phyloP scores from a whole-genome alignment of 2,113 vertebrate species.

The Chitala chitala region DNA sequence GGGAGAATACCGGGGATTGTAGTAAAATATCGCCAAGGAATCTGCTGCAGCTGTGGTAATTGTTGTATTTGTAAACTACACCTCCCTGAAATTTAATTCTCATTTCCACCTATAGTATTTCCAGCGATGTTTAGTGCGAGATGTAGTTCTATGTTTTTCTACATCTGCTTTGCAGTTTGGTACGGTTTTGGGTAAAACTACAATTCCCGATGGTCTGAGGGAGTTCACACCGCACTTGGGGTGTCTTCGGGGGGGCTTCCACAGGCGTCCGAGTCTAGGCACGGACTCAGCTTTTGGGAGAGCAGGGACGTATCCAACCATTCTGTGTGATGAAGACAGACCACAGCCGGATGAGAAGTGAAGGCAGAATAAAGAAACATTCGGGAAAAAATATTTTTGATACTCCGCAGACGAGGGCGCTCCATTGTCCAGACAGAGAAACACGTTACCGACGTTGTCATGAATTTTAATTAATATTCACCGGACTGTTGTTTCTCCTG shows the following conservation, averaged over 20 bases:
- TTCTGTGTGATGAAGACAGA: not conserved
- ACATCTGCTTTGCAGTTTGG: no score
- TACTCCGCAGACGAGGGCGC: not conserved
- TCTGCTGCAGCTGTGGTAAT: not conserved
- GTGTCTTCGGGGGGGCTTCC: slow-evolving; percentile 23
- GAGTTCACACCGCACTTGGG: not conserved
- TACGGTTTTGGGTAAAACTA: not conserved
- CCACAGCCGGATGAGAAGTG: not conserved
- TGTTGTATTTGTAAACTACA: slow-evolving; percentile 21
- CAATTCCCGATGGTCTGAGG: slow-evolving; percentile 14
- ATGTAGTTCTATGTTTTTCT: slow-evolving; percentile 9
- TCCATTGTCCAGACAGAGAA: not conserved
- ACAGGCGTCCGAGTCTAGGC: slow-evolving; percentile 28
- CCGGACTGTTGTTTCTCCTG: slow-evolving; percentile 16
- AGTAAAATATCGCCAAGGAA: not conserved
- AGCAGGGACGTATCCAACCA: not conserved
- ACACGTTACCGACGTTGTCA: slow-evolving; percentile 15
- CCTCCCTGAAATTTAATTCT: not conserved
- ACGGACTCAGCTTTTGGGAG: slow-evolving; percentile 17
- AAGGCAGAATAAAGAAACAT: not conserved
- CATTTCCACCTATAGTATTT: not conserved
- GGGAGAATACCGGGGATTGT: slow-evolving; percentile 14
- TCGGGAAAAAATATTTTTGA: not conserved
- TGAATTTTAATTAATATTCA: slow-evolving; percentile 23
- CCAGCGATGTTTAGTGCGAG: not conserved